These are phyloP conservation scores for Pachycephala philippinensis DNA, from an alignment of 2,113 vertebrate species.

Conservation along the genomic window DNA sequence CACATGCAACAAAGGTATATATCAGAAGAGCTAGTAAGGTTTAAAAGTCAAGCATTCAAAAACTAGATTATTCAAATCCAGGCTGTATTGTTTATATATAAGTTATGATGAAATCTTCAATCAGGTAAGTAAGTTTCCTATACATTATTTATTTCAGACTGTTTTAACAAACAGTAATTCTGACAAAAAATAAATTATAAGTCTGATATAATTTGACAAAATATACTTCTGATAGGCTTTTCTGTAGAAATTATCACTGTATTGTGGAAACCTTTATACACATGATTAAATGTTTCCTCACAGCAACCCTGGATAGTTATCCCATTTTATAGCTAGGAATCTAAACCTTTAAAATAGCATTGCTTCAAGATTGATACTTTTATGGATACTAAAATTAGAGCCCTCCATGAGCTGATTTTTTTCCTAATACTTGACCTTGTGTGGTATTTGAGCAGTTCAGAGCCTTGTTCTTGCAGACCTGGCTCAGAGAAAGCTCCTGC, in stretches of 20 bases:
- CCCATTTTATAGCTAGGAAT: neutral
- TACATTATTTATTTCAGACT: neutral
- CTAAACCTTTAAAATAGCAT: neutral
- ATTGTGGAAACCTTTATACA: neutral
- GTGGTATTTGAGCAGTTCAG: neutral
- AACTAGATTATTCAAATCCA: neutral
- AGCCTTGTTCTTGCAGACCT: neutral
- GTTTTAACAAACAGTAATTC: neutral
- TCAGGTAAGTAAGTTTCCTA: neutral
- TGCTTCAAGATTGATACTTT: neutral
- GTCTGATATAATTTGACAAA: neutral
- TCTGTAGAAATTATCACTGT: neutral
- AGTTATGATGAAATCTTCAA: neutral
- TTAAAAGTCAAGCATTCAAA: neutral
- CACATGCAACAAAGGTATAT: neutral
- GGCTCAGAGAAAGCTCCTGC: neutral
- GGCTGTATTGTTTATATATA: neutral
- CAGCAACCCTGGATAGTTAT: neutral
- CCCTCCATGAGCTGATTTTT: neutral
- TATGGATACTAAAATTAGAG: neutral
- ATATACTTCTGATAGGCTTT: neutral
- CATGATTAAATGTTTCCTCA: neutral
- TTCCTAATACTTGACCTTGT: neutral
- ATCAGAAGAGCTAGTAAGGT: neutral
- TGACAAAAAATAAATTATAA: neutral